These are phyloP conservation scores for Apodemia zela DNA, from an alignment of 2,888 invertebrate genomes.

Conservation along the genomic window DNA sequence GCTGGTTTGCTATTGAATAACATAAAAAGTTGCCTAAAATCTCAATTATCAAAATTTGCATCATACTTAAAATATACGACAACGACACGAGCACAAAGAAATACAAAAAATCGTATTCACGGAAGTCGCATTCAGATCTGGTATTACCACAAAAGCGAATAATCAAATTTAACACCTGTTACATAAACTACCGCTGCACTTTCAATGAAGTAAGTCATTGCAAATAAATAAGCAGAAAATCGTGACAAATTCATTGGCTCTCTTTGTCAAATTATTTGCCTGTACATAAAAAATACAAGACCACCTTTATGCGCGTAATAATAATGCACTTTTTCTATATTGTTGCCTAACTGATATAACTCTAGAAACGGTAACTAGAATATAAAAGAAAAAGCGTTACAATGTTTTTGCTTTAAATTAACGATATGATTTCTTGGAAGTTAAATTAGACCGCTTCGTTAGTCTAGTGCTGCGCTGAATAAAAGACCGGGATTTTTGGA, in stretches of 20 bases:
- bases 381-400: conserved; percentile 5
- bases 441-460: neutral
- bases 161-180: conserved; percentile 3
- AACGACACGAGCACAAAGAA: neutral
- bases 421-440: neutral
- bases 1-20: no score
- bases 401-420: neutral
- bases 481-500: neutral
- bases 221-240: conserved; percentile 5
- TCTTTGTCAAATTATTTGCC: conserved; percentile 8
- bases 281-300: conserved; percentile 1
- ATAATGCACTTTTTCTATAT: conserved; percentile 12
- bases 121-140: neutral
- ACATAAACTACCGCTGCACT: conserved; percentile 9
- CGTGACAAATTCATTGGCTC: neutral
- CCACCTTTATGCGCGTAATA: conserved; percentile 5
- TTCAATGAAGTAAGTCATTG: neutral
- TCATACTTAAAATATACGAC: neutral
- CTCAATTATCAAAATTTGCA: no score
- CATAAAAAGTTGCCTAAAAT: no score
- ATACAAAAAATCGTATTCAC: neutral
- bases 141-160: neutral
- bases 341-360: conserved; percentile 14
- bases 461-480: neutral
- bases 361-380: conserved; percentile 1